A percentile compares a stretch with the other conserved stretches of the same genome.
Evolutionary conservation across 2,797 vertebrate genomes (phyloP).

Genomic region (Spea hammondii): DNA sequence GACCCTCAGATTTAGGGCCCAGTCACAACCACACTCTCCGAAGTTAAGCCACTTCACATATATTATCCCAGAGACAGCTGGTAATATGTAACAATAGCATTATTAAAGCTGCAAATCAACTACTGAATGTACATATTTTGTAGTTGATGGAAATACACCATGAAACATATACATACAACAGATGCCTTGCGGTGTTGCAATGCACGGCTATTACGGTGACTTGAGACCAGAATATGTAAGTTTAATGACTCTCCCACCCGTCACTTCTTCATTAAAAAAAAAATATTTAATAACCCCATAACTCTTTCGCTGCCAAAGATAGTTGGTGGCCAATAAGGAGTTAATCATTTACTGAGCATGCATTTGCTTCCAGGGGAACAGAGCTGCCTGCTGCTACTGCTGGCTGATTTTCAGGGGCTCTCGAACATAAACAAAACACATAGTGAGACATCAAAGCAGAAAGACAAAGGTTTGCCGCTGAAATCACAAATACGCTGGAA

Average conservation of each 20-base stretch:
- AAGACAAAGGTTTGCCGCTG: constrained; percentile 27
- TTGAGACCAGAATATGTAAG: background rate
- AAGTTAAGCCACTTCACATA: too few species aligned
- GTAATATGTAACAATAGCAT: too few species aligned
- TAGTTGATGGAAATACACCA: background rate
- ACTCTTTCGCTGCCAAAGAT: background rate
- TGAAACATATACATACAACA: background rate
- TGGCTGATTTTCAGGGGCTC: constrained; percentile 32
- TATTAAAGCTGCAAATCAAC: too few species aligned
- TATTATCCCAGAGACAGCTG: too few species aligned
- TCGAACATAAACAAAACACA: constrained; percentile 39
- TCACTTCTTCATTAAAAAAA: background rate
- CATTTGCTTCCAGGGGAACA: constrained; percentile 30
- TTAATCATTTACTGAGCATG: constrained; percentile 24
- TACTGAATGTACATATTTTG: background rate
- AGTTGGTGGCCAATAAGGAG: background rate
- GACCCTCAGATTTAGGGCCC: too few species aligned
- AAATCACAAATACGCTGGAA: constrained; percentile 25
- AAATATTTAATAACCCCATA: background rate
- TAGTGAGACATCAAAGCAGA: constrained; percentile 41
- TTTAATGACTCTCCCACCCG: background rate
- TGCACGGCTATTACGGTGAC: background rate
- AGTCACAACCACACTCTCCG: too few species aligned
- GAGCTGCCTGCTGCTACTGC: background rate
- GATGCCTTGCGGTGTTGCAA: background rate